A percentile compares a stretch with the other conserved stretches of the same genome.
Conservation (phyloP, 2,797 vertebrate species). For the Artibeus jamaicensis region DNA sequence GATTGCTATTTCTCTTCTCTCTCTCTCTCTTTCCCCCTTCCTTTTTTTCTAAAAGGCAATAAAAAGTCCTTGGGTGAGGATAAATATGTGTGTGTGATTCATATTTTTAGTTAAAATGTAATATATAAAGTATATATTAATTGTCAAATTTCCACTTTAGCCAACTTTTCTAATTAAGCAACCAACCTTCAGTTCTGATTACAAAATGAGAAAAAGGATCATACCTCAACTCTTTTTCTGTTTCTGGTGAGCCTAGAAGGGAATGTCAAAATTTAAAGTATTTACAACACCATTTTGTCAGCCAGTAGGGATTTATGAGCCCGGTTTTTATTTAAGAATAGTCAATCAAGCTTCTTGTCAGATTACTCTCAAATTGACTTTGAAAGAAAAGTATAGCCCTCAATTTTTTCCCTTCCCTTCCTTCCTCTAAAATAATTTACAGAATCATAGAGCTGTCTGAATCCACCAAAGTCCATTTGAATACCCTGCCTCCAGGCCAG, state of each 20-base stretch:
- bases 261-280: neutral
- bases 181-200: neutral
- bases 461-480: neutral
- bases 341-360: neutral
- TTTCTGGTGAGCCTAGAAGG: neutral
- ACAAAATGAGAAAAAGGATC: neutral
- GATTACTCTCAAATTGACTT: neutral
- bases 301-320: neutral
- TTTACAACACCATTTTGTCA: neutral
- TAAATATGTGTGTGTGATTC: neutral
- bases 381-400: neutral
- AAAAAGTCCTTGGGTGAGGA: neutral
- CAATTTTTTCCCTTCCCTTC: neutral
- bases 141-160: neutral
- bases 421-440: neutral
- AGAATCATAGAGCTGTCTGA: neutral
- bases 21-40: too few species aligned
- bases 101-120: constrained; percentile 10
- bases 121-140: neutral
- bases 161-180: neutral
- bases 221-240: neutral
- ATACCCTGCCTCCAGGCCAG: neutral
- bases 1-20: too few species aligned
- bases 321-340: neutral
- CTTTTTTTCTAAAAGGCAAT: neutral